Percentiles rank a stretch among this genome's conserved stretches.
phyloP scores from a whole-genome alignment of 2,113 vertebrate species.

The Gopherus flavomarginatus region DNA sequence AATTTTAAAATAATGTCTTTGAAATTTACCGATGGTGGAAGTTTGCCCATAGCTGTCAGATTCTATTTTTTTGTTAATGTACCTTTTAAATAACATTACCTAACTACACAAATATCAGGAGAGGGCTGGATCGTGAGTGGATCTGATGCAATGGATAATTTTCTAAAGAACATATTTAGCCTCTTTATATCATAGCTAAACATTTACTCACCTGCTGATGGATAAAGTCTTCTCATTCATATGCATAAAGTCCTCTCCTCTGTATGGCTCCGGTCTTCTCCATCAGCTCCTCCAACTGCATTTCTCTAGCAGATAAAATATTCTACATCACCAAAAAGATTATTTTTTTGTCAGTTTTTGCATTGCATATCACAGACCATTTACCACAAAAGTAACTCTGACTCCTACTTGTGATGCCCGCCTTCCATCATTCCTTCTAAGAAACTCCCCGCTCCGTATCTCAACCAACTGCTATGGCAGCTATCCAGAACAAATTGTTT shows the following conservation, averaged over 20 bases:
- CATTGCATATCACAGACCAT: background rate
- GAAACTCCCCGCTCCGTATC: background rate
- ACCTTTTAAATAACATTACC: background rate
- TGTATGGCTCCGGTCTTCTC: background rate
- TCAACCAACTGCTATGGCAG: background rate
- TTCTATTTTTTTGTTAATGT: background rate
- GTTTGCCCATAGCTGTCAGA: background rate
- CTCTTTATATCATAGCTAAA: background rate
- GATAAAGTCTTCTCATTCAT: background rate
- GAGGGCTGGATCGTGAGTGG: background rate
- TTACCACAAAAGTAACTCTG: background rate
- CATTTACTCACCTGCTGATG: background rate
- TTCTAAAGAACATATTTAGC: background rate
- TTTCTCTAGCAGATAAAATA: rapidly evolving
- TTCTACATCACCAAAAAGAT: background rate
- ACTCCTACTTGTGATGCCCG: slow-evolving; percentile 8
- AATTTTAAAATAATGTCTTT: background rate
- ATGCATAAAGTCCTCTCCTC: background rate
- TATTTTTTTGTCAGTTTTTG: background rate
- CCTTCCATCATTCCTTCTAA: slow-evolving; percentile 28
- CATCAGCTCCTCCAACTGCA: background rate
- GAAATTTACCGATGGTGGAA: slow-evolving; percentile 21
- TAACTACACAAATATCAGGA: background rate
- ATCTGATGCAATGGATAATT: background rate
- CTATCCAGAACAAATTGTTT: background rate